Evolutionary conservation across 2,888 invertebrate genomes (phyloP), one percentile per base, ranked within the genome.

Genomic region (Lagria hirta): DNA sequence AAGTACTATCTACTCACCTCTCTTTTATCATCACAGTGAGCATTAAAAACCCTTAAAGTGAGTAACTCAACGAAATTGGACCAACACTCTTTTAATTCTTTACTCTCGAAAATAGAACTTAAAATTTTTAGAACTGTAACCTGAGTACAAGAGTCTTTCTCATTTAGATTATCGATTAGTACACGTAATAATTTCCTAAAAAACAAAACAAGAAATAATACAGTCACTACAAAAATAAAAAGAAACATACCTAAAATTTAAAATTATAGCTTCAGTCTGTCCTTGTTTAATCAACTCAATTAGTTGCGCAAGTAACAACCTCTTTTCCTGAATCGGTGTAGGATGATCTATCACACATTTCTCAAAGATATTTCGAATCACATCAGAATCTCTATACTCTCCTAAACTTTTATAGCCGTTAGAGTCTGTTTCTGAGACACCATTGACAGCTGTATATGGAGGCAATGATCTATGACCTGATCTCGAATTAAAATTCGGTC

Each of bases 1-100:
- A 18, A 36, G 8, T 16, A 11, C 15, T 21, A 16, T n/a, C 18
- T 12, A 48, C 48, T 58, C 54, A 77, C 77, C 70, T 85, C 84
- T 72, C 83, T 82, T 69, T 79, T 81, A 51, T 79, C 75, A 27
- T 77, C 77, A 59, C 79, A 87, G 74, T 95, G 92, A 37, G 90
- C 88, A 66, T 89, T 84, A 56, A 97, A 82, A 7, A 97, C 87
- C 72, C 89, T 87, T 33, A 97, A 75, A 38, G 94, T 82, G 21
- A 96, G 85, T 38, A 97, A 78, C 75, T 98, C 97, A 40, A 91
- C 86, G 75, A 90, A 97, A 62, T 86, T 86, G 52, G 84, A 80
- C 81, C 96, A 95, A 56, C 84, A 83, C 44, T 83, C 77, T 24
- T 88, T 75, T 58, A 91, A 80, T 65, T 84, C 82, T 20, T 82